Evolutionary conservation across 2,797 vertebrate species (phyloP).

Genomic region (Gambusia yucatana): DNA sequence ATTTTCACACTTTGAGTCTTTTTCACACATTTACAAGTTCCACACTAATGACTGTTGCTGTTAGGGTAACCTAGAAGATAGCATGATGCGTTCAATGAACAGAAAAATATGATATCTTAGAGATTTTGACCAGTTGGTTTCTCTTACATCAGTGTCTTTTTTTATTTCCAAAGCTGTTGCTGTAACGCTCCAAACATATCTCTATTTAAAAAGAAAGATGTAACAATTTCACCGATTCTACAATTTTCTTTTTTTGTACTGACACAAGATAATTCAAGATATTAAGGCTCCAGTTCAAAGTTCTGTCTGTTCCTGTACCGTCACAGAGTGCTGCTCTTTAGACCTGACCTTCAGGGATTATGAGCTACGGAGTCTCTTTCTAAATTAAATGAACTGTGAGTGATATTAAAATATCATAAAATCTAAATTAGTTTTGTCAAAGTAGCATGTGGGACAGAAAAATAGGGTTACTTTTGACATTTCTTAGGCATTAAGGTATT

Average conservation of each 20-base stretch:
- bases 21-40: not conserved
- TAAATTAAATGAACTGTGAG: not conserved
- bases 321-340: conserved; percentile 38
- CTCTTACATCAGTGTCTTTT: not conserved
- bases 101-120: not conserved
- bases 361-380: conserved; percentile 2
- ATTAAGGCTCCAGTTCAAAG: conserved; percentile 6
- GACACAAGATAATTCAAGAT: conserved; percentile 16
- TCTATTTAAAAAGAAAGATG: not conserved
- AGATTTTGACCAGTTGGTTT: not conserved
- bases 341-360: conserved; percentile 27
- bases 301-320: conserved; percentile 22
- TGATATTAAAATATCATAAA: conserved; percentile 21
- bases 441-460: not conserved
- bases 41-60: not conserved
- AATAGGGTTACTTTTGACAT: not conserved
- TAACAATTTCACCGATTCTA: not conserved
- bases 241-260: not conserved
- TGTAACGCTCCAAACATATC: not conserved
- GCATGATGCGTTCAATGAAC: not conserved
- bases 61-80: not conserved
- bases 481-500: not conserved
- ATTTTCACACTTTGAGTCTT: not conserved
- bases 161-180: not conserved
- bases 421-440: not conserved